phyloP scores from a whole-genome alignment of 2,797 vertebrate genomes.

The Melanitta fusca region DNA sequence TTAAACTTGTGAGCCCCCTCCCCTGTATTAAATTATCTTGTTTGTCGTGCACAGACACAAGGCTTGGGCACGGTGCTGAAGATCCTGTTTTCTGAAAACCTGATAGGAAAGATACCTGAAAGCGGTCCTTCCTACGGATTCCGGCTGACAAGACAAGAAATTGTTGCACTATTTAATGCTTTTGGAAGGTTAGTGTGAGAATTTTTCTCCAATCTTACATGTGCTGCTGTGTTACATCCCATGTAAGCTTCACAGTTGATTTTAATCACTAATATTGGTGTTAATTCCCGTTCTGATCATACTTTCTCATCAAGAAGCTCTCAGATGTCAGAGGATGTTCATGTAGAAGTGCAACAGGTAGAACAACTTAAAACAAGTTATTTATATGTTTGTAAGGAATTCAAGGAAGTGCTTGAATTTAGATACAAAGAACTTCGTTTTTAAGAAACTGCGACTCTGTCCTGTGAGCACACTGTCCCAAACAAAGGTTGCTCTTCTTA shows the following conservation, averaged over 20 bases:
- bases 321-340: neutral
- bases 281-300: neutral
- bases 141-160: constrained; percentile 91
- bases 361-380: neutral
- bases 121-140: constrained; percentile 82
- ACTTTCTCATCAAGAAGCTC: neutral
- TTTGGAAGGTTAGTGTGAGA: constrained; percentile 88
- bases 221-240: neutral
- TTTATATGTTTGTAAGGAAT: neutral
- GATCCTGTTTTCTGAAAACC: constrained; percentile 92
- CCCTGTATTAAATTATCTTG: neutral
- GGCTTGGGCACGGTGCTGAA: constrained; percentile 93
- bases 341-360: neutral
- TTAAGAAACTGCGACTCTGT: neutral
- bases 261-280: neutral
- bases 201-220: neutral
- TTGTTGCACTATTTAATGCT: constrained; percentile 92
- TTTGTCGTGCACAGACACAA: constrained; percentile 85
- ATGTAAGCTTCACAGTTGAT: neutral
- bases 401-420: neutral
- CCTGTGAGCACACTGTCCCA: neutral
- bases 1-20: neutral
- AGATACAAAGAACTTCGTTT: neutral
- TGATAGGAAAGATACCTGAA: constrained; percentile 87
- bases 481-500: neutral